These are phyloP conservation scores for Alloscopus bannaensis DNA, from an alignment of 2,888 invertebrate species.

Conservation along the genomic window DNA sequence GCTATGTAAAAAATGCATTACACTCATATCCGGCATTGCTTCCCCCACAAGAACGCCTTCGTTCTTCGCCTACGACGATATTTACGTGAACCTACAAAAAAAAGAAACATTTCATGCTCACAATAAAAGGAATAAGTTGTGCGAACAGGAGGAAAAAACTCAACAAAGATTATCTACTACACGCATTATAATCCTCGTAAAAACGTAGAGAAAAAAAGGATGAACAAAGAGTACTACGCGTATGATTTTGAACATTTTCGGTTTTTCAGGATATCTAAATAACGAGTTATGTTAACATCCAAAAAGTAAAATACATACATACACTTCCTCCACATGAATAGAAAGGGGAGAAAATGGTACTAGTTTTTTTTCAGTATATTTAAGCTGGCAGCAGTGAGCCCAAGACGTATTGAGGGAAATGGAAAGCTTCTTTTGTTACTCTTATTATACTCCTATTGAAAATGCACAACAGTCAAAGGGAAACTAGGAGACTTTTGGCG, in stretches of 20 bases:
- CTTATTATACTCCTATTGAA: conserved; percentile 5
- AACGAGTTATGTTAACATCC: conserved; percentile 1
- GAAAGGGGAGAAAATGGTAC: background rate
- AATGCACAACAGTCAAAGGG: conserved; percentile 42
- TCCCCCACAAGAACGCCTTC: background rate
- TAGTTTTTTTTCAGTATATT: conserved; percentile 1
- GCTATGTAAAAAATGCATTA: conserved; percentile 22
- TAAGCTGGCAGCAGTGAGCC: conserved; percentile 35
- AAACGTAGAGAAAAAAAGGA: conserved; percentile 9
- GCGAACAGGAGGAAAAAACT: background rate
- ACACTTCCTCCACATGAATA: background rate
- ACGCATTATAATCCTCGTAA: conserved; percentile 23
- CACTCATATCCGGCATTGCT: conserved; percentile 18
- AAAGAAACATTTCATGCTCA: background rate
- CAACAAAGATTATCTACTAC: background rate
- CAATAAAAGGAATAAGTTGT: background rate
- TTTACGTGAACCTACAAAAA: background rate
- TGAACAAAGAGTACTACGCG: background rate
- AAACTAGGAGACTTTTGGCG: conserved; percentile 47
- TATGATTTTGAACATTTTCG: conserved; percentile 18
- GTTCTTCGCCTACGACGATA: background rate
- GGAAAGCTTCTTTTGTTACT: conserved; percentile 13
- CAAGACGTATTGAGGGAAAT: conserved; percentile 2
- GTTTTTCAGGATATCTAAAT: conserved; percentile 26
- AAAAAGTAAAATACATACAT: conserved; percentile 3